These are phyloP conservation scores for Hippopotamus amphibius DNA, from an alignment of 2,113 vertebrate species.

Conservation along the genomic window DNA sequence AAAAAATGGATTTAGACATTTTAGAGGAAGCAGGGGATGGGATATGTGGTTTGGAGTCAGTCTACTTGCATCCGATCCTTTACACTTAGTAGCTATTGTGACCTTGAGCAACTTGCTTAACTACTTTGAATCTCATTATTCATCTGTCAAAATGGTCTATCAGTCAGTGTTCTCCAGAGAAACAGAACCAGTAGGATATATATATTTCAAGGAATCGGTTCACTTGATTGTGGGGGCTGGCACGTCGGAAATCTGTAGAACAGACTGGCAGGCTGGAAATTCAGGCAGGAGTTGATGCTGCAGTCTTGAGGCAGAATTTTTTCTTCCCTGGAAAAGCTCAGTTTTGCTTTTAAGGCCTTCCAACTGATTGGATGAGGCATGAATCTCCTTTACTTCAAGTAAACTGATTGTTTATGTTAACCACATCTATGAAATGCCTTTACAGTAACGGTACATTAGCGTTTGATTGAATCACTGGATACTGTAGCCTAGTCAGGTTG, in stretches of 20 bases:
- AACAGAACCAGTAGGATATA: background rate
- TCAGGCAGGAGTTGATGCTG: slow-evolving; percentile 37
- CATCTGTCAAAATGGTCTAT: slow-evolving; percentile 50
- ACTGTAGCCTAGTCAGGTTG: background rate
- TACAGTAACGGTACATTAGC: background rate
- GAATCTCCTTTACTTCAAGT: background rate
- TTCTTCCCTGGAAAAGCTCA: background rate
- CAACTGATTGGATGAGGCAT: background rate
- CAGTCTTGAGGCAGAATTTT: background rate
- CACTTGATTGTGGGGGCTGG: slow-evolving; percentile 49
- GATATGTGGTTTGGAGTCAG: background rate
- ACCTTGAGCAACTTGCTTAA: slow-evolving; percentile 36
- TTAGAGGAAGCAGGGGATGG: background rate
- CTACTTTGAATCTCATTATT: slow-evolving; percentile 34
- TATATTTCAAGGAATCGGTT: background rate
- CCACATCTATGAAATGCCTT: background rate
- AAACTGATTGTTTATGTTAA: background rate
- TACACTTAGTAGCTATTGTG: background rate
- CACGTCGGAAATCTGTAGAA: slow-evolving; percentile 30
- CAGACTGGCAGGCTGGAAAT: slow-evolving; percentile 17
- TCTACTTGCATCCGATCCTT: background rate
- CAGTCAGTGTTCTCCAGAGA: slow-evolving; percentile 55
- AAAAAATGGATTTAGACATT: background rate
- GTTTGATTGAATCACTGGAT: slow-evolving; percentile 21
- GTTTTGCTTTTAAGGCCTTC: background rate